phyloP scores from a whole-genome alignment of 1,140 invertebrate genomes.

The Nylanderia fulva region DNA sequence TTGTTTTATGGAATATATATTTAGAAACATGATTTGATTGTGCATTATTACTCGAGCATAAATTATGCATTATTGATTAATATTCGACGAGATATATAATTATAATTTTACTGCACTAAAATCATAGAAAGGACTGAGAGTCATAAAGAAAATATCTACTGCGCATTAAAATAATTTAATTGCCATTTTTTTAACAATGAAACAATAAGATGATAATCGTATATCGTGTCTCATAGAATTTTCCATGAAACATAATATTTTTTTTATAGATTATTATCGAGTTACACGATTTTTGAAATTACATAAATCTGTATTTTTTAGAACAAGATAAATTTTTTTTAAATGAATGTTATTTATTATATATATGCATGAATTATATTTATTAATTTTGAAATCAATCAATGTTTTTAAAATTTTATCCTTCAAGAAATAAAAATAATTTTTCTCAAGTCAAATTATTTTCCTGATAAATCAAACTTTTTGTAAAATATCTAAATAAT shows the following conservation, averaged over 20 bases:
- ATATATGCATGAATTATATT: neutral
- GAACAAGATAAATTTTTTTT: too few species aligned
- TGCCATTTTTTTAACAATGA: neutral
- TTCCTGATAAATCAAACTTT: neutral
- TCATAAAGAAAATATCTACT: neutral
- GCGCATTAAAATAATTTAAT: neutral
- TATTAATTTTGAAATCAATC: neutral
- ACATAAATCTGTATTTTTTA: too few species aligned
- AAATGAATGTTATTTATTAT: too few species aligned
- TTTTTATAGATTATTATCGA: too few species aligned
- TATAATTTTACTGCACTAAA: constrained; percentile 20
- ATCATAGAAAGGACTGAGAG: neutral
- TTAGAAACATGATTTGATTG: neutral
- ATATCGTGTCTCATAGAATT: neutral
- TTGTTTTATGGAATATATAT: too few species aligned
- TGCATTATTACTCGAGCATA: neutral
- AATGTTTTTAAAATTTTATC: neutral
- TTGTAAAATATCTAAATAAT: too few species aligned
- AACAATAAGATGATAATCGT: neutral
- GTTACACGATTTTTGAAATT: too few species aligned
- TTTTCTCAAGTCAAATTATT: neutral
- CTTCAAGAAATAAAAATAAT: neutral
- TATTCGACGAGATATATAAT: neutral
- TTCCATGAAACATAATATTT: too few species aligned
- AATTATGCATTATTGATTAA: constrained; percentile 18